These are phyloP conservation scores for Chlamydotis undulata DNA, from an alignment of 2,113 vertebrate species.

Conservation along the genomic window DNA sequence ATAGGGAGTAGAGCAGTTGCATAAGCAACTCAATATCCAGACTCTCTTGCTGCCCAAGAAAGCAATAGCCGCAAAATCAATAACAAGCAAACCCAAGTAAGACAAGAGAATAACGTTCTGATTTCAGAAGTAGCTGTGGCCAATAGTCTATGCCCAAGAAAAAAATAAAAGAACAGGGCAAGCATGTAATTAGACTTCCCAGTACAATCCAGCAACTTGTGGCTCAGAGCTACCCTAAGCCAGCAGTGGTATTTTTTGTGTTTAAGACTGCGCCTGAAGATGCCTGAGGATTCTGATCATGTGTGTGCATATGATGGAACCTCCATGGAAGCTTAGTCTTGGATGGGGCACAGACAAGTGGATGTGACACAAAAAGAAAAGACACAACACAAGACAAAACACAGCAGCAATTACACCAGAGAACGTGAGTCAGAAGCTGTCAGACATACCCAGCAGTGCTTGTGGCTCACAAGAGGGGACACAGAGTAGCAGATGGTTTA, in stretches of 20 bases:
- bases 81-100: constrained; percentile 15
- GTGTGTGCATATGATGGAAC: not conserved
- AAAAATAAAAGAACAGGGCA: not conserved
- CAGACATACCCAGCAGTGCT: not conserved
- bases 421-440: constrained; percentile 24
- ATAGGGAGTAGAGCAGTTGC: not conserved
- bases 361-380: not conserved
- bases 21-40: not conserved
- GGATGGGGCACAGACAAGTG: not conserved
- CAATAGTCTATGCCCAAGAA: not conserved
- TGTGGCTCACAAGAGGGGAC: not conserved
- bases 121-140: constrained; percentile 10
- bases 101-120: not conserved
- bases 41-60: constrained; percentile 18
- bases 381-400: not conserved
- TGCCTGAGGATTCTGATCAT: constrained; percentile 20
- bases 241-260: not conserved
- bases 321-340: not conserved
- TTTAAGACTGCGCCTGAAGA: not conserved
- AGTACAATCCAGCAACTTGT: constrained; percentile 25
- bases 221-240: not conserved
- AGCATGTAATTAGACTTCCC: constrained; percentile 47
- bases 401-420: not conserved
- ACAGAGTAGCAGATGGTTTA: not conserved
- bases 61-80: constrained; percentile 2